Evolutionary conservation across 2,888 invertebrate species (phyloP).

Genomic region (Heliothis peltigera): DNA sequence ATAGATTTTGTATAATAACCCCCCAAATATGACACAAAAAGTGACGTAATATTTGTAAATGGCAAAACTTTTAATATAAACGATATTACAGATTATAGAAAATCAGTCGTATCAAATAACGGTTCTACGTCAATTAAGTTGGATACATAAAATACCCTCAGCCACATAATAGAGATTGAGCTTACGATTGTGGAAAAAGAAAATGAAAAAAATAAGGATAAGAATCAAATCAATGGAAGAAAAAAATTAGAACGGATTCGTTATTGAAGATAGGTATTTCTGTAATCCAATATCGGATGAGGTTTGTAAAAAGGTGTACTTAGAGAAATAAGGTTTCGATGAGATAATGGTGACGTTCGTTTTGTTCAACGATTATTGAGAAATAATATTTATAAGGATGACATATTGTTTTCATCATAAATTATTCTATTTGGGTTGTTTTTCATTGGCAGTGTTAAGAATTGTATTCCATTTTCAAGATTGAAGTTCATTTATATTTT

Average conservation of each 20-base stretch:
- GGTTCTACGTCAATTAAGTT: constrained; percentile 27
- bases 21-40: not conserved
- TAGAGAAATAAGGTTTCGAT: constrained; percentile 41
- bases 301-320: constrained; percentile 49
- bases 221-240: constrained; percentile 37
- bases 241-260: constrained; percentile 43
- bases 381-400: constrained; percentile 47
- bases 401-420: constrained; percentile 28
- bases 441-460: constrained; percentile 33
- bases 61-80: not conserved
- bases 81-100: not conserved
- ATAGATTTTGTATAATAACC: not conserved
- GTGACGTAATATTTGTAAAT: not conserved
- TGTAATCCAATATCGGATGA: constrained; percentile 56
- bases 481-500: constrained; percentile 12
- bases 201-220: constrained; percentile 28
- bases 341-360: constrained; percentile 27
- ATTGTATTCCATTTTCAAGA: constrained; percentile 15
- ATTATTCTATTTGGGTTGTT: constrained; percentile 38
- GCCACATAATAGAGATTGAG: constrained; percentile 13
- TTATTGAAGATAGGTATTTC: constrained; percentile 42
- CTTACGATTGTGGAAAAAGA: constrained; percentile 12
- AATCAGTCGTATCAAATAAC: constrained; percentile 6
- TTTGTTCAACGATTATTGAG: constrained; percentile 36
- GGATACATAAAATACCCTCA: constrained; percentile 15